phyloP scores from a whole-genome alignment of 2,797 vertebrate species.

The Leptoclinus maculatus region DNA sequence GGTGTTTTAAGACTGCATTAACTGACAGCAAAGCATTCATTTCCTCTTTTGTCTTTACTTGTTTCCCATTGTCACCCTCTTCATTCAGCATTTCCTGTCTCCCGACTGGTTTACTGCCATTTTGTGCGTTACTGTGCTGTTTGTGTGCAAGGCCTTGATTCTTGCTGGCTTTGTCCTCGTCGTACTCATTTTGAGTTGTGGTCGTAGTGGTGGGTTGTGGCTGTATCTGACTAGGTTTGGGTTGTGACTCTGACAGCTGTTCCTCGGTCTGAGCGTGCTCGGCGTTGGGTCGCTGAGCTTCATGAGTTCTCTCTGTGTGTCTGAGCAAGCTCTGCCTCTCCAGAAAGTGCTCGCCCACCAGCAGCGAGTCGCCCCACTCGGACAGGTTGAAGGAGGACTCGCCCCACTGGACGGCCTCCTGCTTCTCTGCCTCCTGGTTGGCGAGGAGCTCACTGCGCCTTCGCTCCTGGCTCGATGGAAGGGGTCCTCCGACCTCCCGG shows the following conservation, averaged over 20 bases:
- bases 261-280: slow-evolving; percentile 27
- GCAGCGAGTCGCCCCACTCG: slow-evolving; percentile 87
- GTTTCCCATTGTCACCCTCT: slow-evolving; percentile 6
- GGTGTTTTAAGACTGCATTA: slow-evolving; percentile 31
- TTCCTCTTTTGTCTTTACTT: not conserved
- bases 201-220: not conserved
- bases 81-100: not conserved
- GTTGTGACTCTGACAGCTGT: slow-evolving; percentile 1
- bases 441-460: slow-evolving; percentile 69
- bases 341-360: slow-evolving; percentile 84
- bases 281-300: slow-evolving; percentile 9
- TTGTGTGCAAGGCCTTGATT: slow-evolving; percentile 4
- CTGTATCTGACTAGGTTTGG: slow-evolving; percentile 14
- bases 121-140: not conserved
- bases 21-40: slow-evolving; percentile 18
- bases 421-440: slow-evolving; percentile 79
- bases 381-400: slow-evolving; percentile 88
- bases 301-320: slow-evolving; percentile 32
- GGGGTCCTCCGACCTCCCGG: slow-evolving; percentile 25
- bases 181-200: slow-evolving; percentile 11
- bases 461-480: slow-evolving; percentile 55
- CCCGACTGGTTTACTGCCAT: not conserved
- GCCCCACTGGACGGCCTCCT: slow-evolving; percentile 77
- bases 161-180: not conserved
- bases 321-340: slow-evolving; percentile 68